Evolutionary conservation across 2,113 vertebrate genomes (phyloP).

Genomic region (Microtus pennsylvanicus): DNA sequence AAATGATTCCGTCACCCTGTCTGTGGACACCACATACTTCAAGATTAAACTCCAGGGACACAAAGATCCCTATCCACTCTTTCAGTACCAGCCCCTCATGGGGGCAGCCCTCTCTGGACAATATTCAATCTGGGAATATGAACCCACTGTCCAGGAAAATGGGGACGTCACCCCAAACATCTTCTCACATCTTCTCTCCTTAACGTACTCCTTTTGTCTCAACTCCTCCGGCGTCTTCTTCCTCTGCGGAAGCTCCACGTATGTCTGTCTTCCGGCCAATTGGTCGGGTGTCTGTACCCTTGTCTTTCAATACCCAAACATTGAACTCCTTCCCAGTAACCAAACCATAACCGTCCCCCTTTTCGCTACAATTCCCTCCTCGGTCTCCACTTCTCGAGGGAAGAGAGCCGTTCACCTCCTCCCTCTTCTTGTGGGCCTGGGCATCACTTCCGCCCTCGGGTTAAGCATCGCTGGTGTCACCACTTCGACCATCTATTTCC

Average conservation of each 20-base stretch:
- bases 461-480: not conserved
- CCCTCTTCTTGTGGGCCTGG: not conserved
- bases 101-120: constrained; percentile 7
- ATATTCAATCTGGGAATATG: not conserved
- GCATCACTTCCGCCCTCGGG: not conserved
- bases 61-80: not conserved
- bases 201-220: not conserved
- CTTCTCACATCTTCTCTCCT: not conserved
- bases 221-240: not conserved
- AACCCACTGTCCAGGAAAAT: not conserved
- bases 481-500: not conserved
- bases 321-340: not conserved
- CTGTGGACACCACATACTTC: constrained; percentile 2
- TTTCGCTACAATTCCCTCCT: not conserved
- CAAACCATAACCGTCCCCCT: not conserved
- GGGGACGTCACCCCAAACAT: not conserved
- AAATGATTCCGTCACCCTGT: not conserved
- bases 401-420: not conserved
- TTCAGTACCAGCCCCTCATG: constrained; percentile 14
- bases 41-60: not conserved
- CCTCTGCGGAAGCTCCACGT: not conserved
- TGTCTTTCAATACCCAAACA: constrained; percentile 10
- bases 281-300: constrained; percentile 6
- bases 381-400: not conserved
- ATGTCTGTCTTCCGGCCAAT: not conserved